Conservation (phyloP, 2,113 vertebrate genomes). For the Tupaia chinensis region DNA sequence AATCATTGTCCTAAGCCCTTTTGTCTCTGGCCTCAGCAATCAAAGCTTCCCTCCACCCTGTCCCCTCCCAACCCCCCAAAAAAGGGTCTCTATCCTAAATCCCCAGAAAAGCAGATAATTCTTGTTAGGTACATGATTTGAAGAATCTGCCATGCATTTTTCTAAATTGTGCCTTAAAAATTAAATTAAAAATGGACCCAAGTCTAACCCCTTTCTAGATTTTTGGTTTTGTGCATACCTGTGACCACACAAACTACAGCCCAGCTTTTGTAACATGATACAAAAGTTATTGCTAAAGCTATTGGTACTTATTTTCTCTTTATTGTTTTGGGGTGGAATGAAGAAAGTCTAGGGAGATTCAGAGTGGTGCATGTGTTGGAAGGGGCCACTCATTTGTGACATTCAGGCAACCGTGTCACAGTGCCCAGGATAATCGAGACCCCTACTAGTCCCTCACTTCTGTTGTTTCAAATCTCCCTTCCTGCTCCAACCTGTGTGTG, state of each 20-base stretch:
- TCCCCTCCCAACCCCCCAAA: not conserved
- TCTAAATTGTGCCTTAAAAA: not conserved
- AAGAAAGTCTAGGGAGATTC: not conserved
- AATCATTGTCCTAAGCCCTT: not conserved
- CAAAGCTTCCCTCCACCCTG: not conserved
- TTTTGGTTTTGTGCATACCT: not conserved
- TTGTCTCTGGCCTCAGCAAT: not conserved
- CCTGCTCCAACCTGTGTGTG: not conserved
- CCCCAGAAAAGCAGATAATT: not conserved
- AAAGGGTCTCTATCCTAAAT: not conserved
- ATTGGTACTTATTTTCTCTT: not conserved
- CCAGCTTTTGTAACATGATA: not conserved
- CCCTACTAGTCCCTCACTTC: not conserved
- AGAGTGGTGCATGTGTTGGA: not conserved
- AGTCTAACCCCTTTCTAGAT: rapidly evolving
- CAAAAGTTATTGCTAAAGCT: not conserved
- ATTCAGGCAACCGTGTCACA: conserved; percentile 49
- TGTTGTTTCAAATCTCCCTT: conserved; percentile 9
- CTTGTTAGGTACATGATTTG: not conserved
- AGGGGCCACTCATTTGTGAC: not conserved
- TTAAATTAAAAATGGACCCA: not conserved
- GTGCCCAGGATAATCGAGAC: conserved; percentile 35
- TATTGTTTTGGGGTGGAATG: not conserved
- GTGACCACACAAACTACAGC: not conserved
- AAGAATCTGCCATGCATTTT: not conserved